Base-by-base conservation (phyloP, 1,140 invertebrate genomes). In the Dendrolimus punctatus region DNA sequence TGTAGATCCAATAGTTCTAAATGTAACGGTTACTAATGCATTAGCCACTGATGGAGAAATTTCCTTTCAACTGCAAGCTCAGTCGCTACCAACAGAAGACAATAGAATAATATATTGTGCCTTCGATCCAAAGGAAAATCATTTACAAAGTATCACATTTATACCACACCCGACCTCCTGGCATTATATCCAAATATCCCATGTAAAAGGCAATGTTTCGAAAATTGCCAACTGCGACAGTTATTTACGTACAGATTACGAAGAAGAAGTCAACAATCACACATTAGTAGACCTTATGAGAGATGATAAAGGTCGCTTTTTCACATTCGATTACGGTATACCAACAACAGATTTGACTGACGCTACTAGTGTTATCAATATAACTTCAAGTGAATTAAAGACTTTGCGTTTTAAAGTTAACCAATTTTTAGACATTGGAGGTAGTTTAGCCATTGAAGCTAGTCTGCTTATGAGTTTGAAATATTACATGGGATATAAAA, bases 301-400 rank as follows among this genome's bases (percentile, higher is more conserved):
- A n/a, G 91, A 91, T 58, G 90, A 91, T 2, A 90, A 90, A 62
- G 89, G 91, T 8, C 90, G 92, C 46, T 93, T 93, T 65, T 94
- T 94, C 65, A 85, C 90, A 7, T 94, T 92, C 62, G 91, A 93
- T 40, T 94, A 91, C 61, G 91, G 93, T 55, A 72, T 93, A 53
- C 75, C 91, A 0, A 80, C 86, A 0, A 88, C 88, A 43, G 72
- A 70, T 42, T 88, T 92, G 49, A 89, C 89, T 57, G 75, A 91
- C 51, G 88, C 90, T 38, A 88, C 91, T 0, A 88, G 88, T 39
- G 68, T 91, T 3, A 73, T 94, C 0, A 94, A 93, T 68, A 58
- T 94, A 6, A 91, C 91, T 0, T 88, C 87, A 0, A 78, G 88
- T 40, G 85, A 88, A 46, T 77, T 92, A 6, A 89, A 89, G 52